Conservation (phyloP, 2,113 vertebrate species). For the Struthidea cinerea region DNA sequence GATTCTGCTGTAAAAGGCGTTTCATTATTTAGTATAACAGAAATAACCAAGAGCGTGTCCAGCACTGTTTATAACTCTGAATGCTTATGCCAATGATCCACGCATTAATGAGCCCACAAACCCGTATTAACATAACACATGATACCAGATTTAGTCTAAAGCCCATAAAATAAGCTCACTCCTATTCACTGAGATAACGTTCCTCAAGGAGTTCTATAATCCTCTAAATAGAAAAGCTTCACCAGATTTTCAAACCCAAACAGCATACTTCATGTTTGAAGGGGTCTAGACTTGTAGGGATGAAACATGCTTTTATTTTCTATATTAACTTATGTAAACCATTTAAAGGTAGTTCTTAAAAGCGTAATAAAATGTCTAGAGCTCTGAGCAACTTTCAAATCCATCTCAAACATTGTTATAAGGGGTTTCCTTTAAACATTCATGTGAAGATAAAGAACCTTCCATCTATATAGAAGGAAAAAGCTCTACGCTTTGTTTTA, state of each 20-base stretch:
- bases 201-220: background rate
- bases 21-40: background rate
- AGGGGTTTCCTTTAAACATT: background rate
- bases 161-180: background rate
- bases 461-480: background rate
- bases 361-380: background rate
- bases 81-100: background rate
- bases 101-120: background rate
- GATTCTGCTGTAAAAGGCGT: background rate
- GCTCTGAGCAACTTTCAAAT: background rate
- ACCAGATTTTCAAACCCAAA: background rate
- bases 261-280: background rate
- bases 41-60: background rate
- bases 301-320: background rate
- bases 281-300: background rate
- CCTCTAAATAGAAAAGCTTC: background rate
- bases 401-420: background rate
- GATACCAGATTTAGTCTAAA: background rate
- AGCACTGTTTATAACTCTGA: background rate
- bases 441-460: background rate
- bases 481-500: background rate
- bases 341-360: background rate
- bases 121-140: background rate
- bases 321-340: background rate
- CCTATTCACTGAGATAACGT: background rate